phyloP scores from a whole-genome alignment of 2,888 invertebrate genomes.

The Oasisia sp. region DNA sequence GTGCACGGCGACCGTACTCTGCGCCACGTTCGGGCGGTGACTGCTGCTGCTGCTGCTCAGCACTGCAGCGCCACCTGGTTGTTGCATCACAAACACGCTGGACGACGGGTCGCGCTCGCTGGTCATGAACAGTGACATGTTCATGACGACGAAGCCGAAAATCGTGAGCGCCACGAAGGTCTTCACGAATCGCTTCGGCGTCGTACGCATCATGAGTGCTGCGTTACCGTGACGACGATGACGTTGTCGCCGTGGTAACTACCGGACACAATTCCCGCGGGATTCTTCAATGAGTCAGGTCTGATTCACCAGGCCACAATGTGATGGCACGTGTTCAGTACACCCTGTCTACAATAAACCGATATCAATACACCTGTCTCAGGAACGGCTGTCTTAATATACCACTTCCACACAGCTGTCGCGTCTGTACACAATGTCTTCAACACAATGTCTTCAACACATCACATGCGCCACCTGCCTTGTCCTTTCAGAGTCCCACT shows the following conservation, averaged over 20 bases:
- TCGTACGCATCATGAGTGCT: conserved; percentile 34
- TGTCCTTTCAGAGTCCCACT: not conserved
- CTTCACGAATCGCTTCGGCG: conserved; percentile 38
- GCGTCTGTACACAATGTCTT: not conserved
- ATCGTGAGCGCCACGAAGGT: conserved; percentile 35
- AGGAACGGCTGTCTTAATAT: not conserved
- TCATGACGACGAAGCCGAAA: conserved; percentile 38
- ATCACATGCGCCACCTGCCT: not conserved
- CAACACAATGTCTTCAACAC: not conserved
- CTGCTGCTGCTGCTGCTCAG: not conserved
- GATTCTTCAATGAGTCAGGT: not conserved
- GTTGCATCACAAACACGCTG: not conserved
- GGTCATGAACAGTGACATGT: conserved; percentile 38
- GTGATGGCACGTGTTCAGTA: not conserved
- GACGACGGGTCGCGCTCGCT: not conserved
- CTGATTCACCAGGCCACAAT: not conserved
- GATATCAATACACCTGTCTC: not conserved
- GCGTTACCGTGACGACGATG: not conserved
- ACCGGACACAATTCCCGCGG: not conserved
- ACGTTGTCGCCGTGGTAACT: not conserved
- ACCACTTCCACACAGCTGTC: not conserved
- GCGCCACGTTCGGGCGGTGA: not conserved
- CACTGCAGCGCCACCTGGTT: not conserved
- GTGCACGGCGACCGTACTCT: not conserved
- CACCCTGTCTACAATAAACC: not conserved